Evolutionary conservation across 2,113 vertebrate species (phyloP), one percentile per base, ranked within the genome.

Genomic region (Neopipo cinnamomea): DNA sequence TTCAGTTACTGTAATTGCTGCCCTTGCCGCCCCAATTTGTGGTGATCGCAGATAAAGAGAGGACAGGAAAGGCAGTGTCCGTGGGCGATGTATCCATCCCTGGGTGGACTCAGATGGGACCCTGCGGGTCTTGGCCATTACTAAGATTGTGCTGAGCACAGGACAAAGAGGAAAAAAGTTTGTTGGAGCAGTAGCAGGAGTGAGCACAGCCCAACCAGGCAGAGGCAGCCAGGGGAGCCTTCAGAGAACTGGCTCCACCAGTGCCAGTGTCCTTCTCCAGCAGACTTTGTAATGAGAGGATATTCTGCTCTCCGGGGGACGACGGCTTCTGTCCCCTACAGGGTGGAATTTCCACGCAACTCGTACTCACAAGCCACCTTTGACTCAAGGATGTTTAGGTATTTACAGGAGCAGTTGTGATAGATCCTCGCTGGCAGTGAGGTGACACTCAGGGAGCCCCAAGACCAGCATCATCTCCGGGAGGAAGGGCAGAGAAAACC

Each of bases 351-450:
- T 65, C 86, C 77, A 58, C 4, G 7, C 35, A 8, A 1, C 70
- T 84, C 59, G 89, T 93, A 66, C 52, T 85, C 90, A 82, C 88
- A 73, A 80, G 85, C 49, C 46, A 4, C 62, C 58, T 83, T 91
- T 76, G 79, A 35, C 80, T 91, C 12, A 5, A 70, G 73, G 37
- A 23, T 3, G 33, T 80, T 80, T 37, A 2, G 61, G 28, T 27
- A 3, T 23, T 27, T 33, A 74, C 27, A 56, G 70, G 19, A 83
- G 44, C 73, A 12, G 85, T 25, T 93, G 62, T 68, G 70, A 79
- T n/a, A 58, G 41, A 52, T 65, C 39, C 66, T 67, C 67, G 22
- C 6, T 73, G 89, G 65, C 7, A 14, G 39, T 17, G 71, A 59
- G 52, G 44, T 49, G 58, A 8, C 65, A 39, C 28, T 27, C 21